Evolutionary conservation across 2,888 invertebrate genomes (phyloP), one percentile per base, ranked within the genome.

Genomic region (Diaperis boleti): DNA sequence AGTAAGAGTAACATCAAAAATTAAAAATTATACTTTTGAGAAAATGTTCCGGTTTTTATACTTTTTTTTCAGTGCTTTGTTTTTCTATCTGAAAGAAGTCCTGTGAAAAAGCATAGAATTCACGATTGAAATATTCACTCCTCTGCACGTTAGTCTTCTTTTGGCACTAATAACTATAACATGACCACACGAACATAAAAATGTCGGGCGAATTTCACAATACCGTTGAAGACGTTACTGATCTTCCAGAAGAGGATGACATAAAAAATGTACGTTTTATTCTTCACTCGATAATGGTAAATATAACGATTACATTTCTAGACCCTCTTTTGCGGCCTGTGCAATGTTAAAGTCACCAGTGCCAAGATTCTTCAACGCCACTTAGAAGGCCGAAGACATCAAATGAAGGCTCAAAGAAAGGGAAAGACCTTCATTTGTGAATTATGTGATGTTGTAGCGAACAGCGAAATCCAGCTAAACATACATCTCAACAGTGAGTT

Each of bases 401-500:
- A 74, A 63, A 74, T 78, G 72, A 74, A 78, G 52, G 72, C 72
- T 3, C 78, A 80, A 69, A 69, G 80, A 29, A 72, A 76, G 63
- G 80, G 80, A 3, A 81, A 81, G 72, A 76, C 74, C 10, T 81
- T 79, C 67, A 70, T 71, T 59, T 82, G 82, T 69, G 77, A 81
- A 17, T 62, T 81, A 20, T 82, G 82, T 62, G 75, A 80, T 31
- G 70, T 81, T 54, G 74, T 72, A 14, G 79, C 81, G 11, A 82
- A 82, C 64, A 80, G 81, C 67, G 79, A 81, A 71, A 78, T 74
- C 55, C 82, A 82, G 69, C 70, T 81, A 3, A 78, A 81, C 59
- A 78, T 79, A 50, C 82, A 82, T 69, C 66, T 81, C 22, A 77
- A 74, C 63, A 81, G 82, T 81, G 76, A 75, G 77, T 73, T n/a